Evolutionary conservation across 23 tunicate genomes (phyloP).

Genomic region (Ciona savignyi): DNA sequence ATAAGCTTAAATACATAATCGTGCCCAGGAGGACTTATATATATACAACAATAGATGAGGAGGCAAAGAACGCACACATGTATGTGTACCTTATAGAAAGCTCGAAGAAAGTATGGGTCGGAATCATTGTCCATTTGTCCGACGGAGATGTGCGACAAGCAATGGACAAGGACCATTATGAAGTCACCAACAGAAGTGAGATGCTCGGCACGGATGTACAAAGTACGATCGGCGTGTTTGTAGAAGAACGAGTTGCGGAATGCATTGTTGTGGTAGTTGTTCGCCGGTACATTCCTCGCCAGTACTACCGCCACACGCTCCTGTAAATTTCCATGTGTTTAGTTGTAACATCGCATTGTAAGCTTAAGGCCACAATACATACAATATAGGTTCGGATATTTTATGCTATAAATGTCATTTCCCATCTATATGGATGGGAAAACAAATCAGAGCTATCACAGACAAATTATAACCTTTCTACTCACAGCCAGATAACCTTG

Average conservation of each 20-base stretch:
- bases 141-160: conserved; percentile 82
- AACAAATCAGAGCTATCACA: too few relatives aligned
- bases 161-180: conserved; percentile 84
- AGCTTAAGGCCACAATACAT: too few relatives aligned
- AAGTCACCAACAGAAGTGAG: conserved; percentile 76
- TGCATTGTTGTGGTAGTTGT: conserved; percentile 82
- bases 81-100: conserved; percentile 79
- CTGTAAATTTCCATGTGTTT: too few relatives aligned
- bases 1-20: too few relatives aligned
- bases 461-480: too few relatives aligned
- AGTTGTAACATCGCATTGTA: too few relatives aligned
- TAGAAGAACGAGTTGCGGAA: conserved; percentile 86
- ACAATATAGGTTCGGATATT: too few relatives aligned
- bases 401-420: too few relatives aligned
- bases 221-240: conserved; percentile 43
- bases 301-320: conserved; percentile 47
- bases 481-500: too few relatives aligned
- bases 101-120: conserved; percentile 86
- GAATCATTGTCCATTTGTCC: conserved; percentile 83
- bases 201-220: conserved; percentile 70
- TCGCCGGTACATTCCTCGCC: conserved; percentile 61
- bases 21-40: background rate
- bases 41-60: background rate
- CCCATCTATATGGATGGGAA: too few relatives aligned
- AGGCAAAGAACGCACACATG: background rate